These are phyloP conservation scores for Gasteruption jaculator DNA, from an alignment of 2,888 invertebrate species.

Conservation along the genomic window DNA sequence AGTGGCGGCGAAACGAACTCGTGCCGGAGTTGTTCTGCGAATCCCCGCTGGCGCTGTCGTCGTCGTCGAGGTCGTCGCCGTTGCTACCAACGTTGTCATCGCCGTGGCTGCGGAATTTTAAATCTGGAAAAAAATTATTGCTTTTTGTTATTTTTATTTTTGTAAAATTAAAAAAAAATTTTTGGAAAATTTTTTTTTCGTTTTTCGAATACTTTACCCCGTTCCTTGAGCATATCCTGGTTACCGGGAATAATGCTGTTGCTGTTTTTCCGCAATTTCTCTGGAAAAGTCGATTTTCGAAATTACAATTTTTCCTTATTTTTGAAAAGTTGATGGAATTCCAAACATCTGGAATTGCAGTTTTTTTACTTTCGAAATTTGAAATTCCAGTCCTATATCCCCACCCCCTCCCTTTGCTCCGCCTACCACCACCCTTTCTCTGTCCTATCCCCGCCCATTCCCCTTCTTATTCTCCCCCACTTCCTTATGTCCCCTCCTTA, in stretches of 20 bases:
- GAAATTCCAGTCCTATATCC: no score
- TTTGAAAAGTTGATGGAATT: no score
- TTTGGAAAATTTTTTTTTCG: neutral
- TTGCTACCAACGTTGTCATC: constrained; percentile 35
- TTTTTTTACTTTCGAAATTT: no score
- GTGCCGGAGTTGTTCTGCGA: constrained; percentile 25
- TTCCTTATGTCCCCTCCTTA: no score
- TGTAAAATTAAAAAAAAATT: neutral
- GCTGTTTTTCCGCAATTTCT: neutral
- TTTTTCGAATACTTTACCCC: constrained; percentile 31
- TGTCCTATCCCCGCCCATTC: no score
- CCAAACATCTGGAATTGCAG: no score
- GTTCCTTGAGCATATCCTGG: constrained; percentile 46
- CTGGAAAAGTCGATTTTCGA: neutral
- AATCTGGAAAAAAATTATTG: constrained; percentile 33
- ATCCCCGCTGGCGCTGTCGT: constrained; percentile 37
- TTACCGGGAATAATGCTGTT: constrained; percentile 28
- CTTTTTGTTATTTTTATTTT: constrained; percentile 19
- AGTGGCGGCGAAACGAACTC: constrained; percentile 29
- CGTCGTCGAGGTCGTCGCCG: constrained; percentile 37
- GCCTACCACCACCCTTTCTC: no score
- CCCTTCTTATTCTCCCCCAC: no score
- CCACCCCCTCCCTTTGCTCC: no score
- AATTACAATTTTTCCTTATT: no score
- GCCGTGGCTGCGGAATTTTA: constrained; percentile 42